Base-by-base conservation (phyloP, 2,113 vertebrate species). In the Thalassarche chlororhynchos region DNA sequence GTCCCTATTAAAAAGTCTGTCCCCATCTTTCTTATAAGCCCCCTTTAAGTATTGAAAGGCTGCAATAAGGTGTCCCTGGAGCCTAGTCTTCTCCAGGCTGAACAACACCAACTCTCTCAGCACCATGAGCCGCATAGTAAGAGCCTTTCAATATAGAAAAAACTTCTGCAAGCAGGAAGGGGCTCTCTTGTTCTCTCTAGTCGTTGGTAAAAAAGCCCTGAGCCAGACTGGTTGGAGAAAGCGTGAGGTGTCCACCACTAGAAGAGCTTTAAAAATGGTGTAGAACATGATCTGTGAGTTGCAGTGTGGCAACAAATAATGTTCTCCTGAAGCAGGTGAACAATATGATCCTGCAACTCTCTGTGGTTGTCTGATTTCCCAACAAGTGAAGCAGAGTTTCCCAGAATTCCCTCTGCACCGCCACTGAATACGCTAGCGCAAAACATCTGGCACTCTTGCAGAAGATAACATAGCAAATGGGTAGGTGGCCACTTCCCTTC, bases 51-150 rank as follows among this genome's bases (percentile, higher is more conserved):
- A 68, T 1, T 54, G 26, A 14, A 66, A 40, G 8, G 18, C 12
- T 1, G 0, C 25, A 34, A 9, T 8, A 66, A 60, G 4, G 3
- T 69, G 5, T 55, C 26, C 23, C 42, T 1, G 0, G 25, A 36
- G 25, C 10, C 14, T 61, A 26, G 31, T 57, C 31, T 47, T 84
- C 47, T 68, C 17, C 47, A 68, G 20, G 9, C 17, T 74, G 2
- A 68, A 47, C 14, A 60, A 16, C 6, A 5, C 17, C 34, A 85
- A 26, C 40, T 24, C 6, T 23, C 14, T 47, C 26, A 68, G 54
- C 9, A 3, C 10, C 24, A 18, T 38, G 2, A 79, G 5, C 8
- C 8, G 16, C 16, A 25, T 3, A 34, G 6, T 21, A 51, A 84
- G 14, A 89, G 2, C 6, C 9, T 65, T 74, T 31, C 77, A 75